Evolutionary conservation across 1,140 invertebrate genomes (phyloP).

Genomic region (Drosophila paulistorum): DNA sequence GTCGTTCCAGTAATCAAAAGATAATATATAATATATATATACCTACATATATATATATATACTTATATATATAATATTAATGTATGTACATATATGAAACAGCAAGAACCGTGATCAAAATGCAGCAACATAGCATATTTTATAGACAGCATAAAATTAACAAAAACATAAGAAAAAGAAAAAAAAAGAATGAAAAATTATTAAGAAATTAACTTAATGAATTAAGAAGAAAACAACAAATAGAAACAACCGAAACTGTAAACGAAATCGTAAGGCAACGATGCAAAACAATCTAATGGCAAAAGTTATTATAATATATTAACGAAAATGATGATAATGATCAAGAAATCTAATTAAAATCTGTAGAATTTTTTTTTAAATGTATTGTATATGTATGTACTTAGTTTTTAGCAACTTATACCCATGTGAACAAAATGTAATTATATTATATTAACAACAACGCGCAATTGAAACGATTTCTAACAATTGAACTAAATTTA

Average conservation of each 20-base stretch:
- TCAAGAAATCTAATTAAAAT: constrained; percentile 53
- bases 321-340: constrained; percentile 24
- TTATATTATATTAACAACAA: constrained; percentile 32
- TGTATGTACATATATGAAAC: constrained; percentile 40
- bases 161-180: constrained; percentile 28
- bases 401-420: constrained; percentile 59
- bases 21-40: constrained; percentile 18
- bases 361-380: constrained; percentile 71
- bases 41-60: constrained; percentile 5
- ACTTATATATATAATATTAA: constrained; percentile 19
- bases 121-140: constrained; percentile 70
- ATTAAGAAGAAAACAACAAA: constrained; percentile 29
- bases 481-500: constrained; percentile 47
- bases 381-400: constrained; percentile 53
- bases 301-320: constrained; percentile 12
- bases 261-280: constrained; percentile 79
- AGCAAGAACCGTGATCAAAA: constrained; percentile 80
- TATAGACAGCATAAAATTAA: constrained; percentile 66
- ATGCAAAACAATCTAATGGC: constrained; percentile 62
- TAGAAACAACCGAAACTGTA: constrained; percentile 60
- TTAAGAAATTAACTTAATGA: not conserved
- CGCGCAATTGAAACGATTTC: constrained; percentile 54
- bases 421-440: constrained; percentile 50
- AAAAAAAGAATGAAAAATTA: constrained; percentile 27
- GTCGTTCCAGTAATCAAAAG: constrained; percentile 77